These are phyloP conservation scores for Zaprionus bogoriensis DNA, from an alignment of 2,888 invertebrate species.

Conservation along the genomic window DNA sequence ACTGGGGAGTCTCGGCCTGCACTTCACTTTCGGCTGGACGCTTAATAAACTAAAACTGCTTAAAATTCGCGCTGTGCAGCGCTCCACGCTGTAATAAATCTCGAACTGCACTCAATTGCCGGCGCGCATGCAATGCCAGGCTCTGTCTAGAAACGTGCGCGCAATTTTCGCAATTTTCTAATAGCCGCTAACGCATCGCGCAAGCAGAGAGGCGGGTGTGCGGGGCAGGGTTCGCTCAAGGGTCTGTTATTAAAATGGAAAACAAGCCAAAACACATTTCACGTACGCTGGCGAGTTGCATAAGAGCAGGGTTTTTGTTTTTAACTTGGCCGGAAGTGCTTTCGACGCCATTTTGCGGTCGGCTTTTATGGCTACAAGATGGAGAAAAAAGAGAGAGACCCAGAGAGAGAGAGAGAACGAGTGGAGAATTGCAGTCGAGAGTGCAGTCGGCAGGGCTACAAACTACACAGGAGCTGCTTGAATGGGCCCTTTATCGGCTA, in stretches of 20 bases:
- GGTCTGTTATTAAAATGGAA: conserved; percentile 51
- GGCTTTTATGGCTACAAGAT: conserved; percentile 47
- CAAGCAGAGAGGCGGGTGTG: background rate
- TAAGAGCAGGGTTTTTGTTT: conserved; percentile 42
- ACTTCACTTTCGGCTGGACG: conserved; percentile 34
- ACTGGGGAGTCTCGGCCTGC: no score
- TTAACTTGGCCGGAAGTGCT: conserved; percentile 65
- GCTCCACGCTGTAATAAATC: conserved; percentile 65
- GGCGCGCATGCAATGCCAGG: conserved; percentile 56
- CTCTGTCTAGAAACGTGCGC: conserved; percentile 61
- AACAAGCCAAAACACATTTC: conserved; percentile 62
- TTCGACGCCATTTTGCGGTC: conserved; percentile 74
- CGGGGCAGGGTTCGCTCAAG: background rate
- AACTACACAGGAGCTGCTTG: conserved; percentile 30
- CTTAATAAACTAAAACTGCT: conserved; percentile 70
- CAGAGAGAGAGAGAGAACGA: no score
- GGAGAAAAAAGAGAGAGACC: background rate
- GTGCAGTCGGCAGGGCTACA: conserved; percentile 27
- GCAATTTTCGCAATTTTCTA: conserved; percentile 78
- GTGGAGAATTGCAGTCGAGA: conserved; percentile 54
- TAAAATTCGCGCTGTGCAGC: conserved; percentile 61
- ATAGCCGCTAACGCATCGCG: conserved; percentile 61
- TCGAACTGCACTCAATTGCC: conserved; percentile 72
- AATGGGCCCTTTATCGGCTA: conserved; percentile 36
- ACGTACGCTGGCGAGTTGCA: conserved; percentile 44